A percentile compares a stretch with the other conserved stretches of the same genome.
Conservation (phyloP, 2,113 vertebrate species). For the Daphoenositta chrysoptera region DNA sequence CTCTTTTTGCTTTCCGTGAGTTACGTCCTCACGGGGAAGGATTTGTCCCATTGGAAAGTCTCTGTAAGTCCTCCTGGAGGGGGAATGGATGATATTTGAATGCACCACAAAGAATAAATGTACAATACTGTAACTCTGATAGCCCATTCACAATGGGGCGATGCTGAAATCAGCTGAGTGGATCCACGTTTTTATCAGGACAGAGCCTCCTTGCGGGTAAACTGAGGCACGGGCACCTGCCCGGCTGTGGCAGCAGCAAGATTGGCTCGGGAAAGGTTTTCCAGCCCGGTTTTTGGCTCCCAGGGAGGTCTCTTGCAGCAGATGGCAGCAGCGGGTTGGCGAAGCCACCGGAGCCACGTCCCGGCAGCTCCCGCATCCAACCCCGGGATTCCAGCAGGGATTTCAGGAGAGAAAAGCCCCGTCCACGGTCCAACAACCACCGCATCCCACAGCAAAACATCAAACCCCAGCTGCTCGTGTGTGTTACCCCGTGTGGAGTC, state of each 20-base stretch:
- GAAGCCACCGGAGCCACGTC: accelerated
- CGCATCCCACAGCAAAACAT: accelerated
- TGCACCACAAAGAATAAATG: neutral
- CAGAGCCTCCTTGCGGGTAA: neutral
- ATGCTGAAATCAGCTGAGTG: no score
- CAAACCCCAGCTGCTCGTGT: accelerated
- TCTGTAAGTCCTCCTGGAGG: neutral
- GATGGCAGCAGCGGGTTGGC: slow-evolving; percentile 29
- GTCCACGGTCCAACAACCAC: accelerated
- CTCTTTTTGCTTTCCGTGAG: neutral
- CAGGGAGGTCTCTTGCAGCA: neutral
- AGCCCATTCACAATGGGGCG: accelerated
- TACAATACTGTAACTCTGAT: accelerated
- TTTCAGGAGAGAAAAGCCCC: accelerated
- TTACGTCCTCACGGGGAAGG: accelerated
- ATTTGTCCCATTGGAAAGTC: neutral
- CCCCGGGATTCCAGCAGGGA: neutral
- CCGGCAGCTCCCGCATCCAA: neutral
- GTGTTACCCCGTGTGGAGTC: accelerated
- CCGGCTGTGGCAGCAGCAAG: accelerated
- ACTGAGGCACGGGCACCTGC: neutral
- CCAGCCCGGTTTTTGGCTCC: neutral
- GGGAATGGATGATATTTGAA: accelerated
- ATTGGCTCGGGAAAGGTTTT: neutral
- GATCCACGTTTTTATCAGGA: accelerated